A percentile compares a stretch with the other conserved stretches of the same genome.
phyloP scores from a whole-genome alignment of 2,888 invertebrate genomes.

The Apamea sordens region DNA sequence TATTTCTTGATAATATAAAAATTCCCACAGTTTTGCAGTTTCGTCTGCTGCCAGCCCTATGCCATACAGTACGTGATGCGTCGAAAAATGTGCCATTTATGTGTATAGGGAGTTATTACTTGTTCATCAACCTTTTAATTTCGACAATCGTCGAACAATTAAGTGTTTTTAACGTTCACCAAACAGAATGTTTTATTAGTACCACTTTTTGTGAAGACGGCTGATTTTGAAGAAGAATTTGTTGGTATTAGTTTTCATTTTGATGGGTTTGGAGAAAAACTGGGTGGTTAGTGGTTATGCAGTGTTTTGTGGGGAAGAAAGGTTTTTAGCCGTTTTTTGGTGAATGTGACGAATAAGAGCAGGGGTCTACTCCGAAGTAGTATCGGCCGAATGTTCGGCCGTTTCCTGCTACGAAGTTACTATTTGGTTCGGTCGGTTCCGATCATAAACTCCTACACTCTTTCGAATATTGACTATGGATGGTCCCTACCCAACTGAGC shows the following conservation, averaged over 20 bases:
- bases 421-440: too few relatives aligned
- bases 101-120: slow-evolving; percentile 65
- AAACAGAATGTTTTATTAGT: slow-evolving; percentile 59
- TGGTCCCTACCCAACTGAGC: too few relatives aligned
- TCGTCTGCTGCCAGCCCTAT: slow-evolving; percentile 50
- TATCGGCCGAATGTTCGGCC: too few relatives aligned
- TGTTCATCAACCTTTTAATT: slow-evolving; percentile 70
- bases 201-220: slow-evolving; percentile 51
- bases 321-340: background rate
- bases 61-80: slow-evolving; percentile 72
- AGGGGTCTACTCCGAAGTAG: too few relatives aligned
- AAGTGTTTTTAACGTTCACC: slow-evolving; percentile 59
- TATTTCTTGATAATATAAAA: too few relatives aligned
- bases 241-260: slow-evolving; percentile 58
- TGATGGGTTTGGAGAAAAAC: slow-evolving; percentile 42
- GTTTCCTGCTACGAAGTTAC: too few relatives aligned
- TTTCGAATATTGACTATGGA: too few relatives aligned
- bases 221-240: slow-evolving; percentile 52
- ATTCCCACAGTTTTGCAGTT: background rate
- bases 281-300: background rate
- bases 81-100: slow-evolving; percentile 75
- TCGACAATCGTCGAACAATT: slow-evolving; percentile 68
- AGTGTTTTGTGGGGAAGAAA: background rate
- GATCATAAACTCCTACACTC: too few relatives aligned
- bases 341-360: too few relatives aligned